A percentile compares a stretch with the other conserved stretches of the same genome.
Evolutionary conservation across 2,113 vertebrate genomes (phyloP).

Genomic region (Delphinapterus leucas): DNA sequence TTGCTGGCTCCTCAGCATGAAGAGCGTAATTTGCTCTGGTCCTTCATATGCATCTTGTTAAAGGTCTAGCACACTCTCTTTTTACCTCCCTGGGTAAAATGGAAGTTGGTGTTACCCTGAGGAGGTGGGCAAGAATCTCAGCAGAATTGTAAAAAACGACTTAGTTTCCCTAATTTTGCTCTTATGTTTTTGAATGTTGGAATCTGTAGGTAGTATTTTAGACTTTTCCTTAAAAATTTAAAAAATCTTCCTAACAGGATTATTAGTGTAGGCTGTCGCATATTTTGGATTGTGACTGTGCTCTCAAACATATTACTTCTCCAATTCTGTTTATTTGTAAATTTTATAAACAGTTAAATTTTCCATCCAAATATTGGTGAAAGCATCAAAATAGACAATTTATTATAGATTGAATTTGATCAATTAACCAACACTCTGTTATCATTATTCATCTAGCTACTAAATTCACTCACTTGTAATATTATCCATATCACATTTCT

Average conservation of each 20-base stretch:
- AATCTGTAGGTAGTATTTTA: neutral
- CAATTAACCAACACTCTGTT: neutral
- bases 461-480: neutral
- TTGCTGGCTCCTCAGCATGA: neutral
- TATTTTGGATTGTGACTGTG: neutral
- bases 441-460: neutral
- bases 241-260: neutral
- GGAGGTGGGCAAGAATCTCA: neutral
- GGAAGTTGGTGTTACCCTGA: neutral
- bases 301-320: neutral
- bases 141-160: neutral
- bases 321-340: neutral
- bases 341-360: conserved; percentile 1
- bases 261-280: neutral
- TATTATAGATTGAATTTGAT: neutral
- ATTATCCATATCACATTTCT: neutral
- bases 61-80: neutral
- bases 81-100: neutral
- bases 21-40: neutral
- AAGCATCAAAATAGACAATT: neutral
- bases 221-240: neutral
- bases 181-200: neutral
- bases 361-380: neutral
- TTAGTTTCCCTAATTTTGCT: neutral
- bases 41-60: neutral